phyloP scores from a whole-genome alignment of 2,888 invertebrate genomes.

The Cylloceria caligata region DNA sequence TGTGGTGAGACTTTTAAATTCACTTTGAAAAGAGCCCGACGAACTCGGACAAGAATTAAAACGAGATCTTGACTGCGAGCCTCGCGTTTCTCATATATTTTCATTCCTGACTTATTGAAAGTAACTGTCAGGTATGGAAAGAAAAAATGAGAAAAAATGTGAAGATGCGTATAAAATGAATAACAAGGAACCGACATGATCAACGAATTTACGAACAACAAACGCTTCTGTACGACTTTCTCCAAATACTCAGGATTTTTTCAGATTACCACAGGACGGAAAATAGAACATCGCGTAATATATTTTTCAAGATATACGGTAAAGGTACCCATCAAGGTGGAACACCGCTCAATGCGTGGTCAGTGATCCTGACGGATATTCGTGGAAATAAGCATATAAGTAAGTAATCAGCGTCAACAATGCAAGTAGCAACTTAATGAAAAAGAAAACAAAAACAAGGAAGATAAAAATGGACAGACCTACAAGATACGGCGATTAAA shows the following conservation, averaged over 20 bases:
- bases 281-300: constrained; percentile 37
- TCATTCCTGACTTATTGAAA: background rate
- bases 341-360: constrained; percentile 29
- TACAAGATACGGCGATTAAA: constrained; percentile 72
- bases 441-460: too few relatives aligned
- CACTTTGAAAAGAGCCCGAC: constrained; percentile 75
- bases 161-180: background rate
- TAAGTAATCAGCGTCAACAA: background rate
- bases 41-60: constrained; percentile 76
- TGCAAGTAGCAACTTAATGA: background rate
- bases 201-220: background rate
- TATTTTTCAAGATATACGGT: constrained; percentile 40
- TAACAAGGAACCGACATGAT: too few relatives aligned
- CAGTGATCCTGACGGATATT: too few relatives aligned
- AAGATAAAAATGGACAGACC: constrained; percentile 70
- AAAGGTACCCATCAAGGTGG: constrained; percentile 31
- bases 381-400: background rate
- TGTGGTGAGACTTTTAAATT: constrained; percentile 81
- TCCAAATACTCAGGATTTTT: constrained; percentile 15
- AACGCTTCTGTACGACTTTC: constrained; percentile 33
- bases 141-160: background rate
- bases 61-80: constrained; percentile 77
- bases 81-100: constrained; percentile 44
- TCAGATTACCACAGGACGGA: background rate
- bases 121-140: background rate